Evolutionary conservation across 2,888 invertebrate genomes (phyloP), one percentile per base, ranked within the genome.

Genomic region (Pachycephus smyrnensis): DNA sequence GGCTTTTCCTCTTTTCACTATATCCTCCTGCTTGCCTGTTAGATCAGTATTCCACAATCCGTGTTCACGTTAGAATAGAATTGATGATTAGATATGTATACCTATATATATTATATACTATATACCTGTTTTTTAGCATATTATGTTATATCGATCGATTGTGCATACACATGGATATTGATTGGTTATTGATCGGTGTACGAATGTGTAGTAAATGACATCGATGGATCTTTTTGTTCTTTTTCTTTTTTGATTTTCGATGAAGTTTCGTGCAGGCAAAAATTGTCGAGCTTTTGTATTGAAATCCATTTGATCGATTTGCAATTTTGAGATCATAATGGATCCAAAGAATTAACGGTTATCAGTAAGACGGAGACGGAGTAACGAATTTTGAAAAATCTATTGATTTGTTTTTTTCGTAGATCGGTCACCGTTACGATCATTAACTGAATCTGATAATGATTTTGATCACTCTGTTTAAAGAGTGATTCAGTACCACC

Each of bases 101-200:
- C 75, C 68, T 78, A 75, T 79, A 37, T 80, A 75, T 82, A 81
- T 76, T 55, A 55, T 0, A 55, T 23, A 55, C 23, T 55, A 55
- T 55, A 55, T 55, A 55, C 15, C 15, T 55, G 40, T 55, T 23
- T 55, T 15, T 55, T 23, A 55, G 40, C 9, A 55, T 55, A 55
- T 55, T 55, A 55, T 55, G 40, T 55, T 40, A 40, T 40, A 40
- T 40, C 40, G 40, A 40, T 40, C 6, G 40, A 40, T 23, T 55
- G 23, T 55, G 40, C 40, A 55, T 9, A n/a, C 76, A 75, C 73
- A 12, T 81, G 69, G 15, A 73, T 80, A 73, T 37, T 75, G 74
- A 69, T 75, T 73, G 75, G 73, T 69, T 77, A 80, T 75, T 79
- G 75, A 40, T 37, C 77, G 74, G 77, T 68, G 78, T 76, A 33